Conservation (phyloP, 2,797 vertebrate genomes). For the Phalanger gymnotis region DNA sequence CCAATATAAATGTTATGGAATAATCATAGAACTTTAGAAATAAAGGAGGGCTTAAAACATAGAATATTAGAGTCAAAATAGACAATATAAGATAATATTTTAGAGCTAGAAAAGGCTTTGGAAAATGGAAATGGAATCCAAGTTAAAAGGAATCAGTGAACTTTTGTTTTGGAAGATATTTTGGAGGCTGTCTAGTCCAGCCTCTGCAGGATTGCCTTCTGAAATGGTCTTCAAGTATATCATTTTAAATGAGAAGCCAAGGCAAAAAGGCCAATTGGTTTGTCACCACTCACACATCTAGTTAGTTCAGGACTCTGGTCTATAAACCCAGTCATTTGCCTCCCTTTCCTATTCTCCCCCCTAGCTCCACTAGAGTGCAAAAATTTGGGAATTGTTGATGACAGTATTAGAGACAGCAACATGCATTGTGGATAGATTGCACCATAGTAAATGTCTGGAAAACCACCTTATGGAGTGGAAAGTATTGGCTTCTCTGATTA, state of each 20-base stretch:
- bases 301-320: neutral
- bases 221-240: neutral
- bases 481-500: constrained; percentile 84
- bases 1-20: neutral
- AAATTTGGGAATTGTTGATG: constrained; percentile 66
- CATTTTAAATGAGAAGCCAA: neutral
- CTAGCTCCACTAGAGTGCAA: neutral
- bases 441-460: constrained; percentile 79
- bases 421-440: constrained; percentile 71
- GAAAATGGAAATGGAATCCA: neutral
- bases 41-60: neutral
- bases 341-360: neutral
- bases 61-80: neutral
- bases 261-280: neutral
- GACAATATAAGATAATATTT: neutral
- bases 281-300: neutral
- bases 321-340: neutral
- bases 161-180: neutral
- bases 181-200: neutral
- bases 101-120: neutral
- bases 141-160: neutral
- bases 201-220: neutral
- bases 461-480: constrained; percentile 86
- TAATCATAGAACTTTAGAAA: neutral
- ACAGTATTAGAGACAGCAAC: constrained; percentile 71